phyloP scores from a whole-genome alignment of 2,113 vertebrate genomes.

The Larimichthys polyactis region DNA sequence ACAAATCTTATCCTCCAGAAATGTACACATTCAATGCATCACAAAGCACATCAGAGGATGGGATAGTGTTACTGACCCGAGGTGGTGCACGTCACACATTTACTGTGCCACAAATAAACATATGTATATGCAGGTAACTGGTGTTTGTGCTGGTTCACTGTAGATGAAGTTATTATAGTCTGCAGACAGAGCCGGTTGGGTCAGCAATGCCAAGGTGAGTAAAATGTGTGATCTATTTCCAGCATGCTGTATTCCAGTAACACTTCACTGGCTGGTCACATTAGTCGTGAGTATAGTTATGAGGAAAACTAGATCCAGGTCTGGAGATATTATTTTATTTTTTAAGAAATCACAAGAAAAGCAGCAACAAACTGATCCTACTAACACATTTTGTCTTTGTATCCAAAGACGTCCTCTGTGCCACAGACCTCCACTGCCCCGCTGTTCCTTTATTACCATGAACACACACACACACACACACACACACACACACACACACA shows the following conservation, averaged over 20 bases:
- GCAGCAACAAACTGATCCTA: neutral
- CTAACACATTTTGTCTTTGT: neutral
- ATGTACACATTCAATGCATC: slow-evolving; percentile 49
- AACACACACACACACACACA: neutral
- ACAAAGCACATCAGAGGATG: neutral
- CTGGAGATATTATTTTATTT: neutral
- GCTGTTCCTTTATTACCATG: neutral
- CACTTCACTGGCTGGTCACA: neutral
- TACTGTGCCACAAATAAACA: neutral
- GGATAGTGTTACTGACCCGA: neutral
- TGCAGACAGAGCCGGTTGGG: neutral
- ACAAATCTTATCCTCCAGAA: slow-evolving; percentile 53
- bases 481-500: neutral
- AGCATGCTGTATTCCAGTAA: too few relatives aligned
- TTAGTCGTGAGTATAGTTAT: neutral
- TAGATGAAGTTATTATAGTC: neutral
- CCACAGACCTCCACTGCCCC: neutral
- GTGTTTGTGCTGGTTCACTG: neutral
- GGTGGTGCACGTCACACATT: neutral
- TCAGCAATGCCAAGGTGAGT: neutral
- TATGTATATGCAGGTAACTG: neutral
- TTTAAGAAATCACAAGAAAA: neutral
- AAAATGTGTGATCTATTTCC: neutral
- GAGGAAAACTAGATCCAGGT: neutral
- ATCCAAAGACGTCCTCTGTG: neutral